These are phyloP conservation scores for Temnothorax unifasciatus DNA, from an alignment of 2,888 invertebrate species.

Conservation along the genomic window DNA sequence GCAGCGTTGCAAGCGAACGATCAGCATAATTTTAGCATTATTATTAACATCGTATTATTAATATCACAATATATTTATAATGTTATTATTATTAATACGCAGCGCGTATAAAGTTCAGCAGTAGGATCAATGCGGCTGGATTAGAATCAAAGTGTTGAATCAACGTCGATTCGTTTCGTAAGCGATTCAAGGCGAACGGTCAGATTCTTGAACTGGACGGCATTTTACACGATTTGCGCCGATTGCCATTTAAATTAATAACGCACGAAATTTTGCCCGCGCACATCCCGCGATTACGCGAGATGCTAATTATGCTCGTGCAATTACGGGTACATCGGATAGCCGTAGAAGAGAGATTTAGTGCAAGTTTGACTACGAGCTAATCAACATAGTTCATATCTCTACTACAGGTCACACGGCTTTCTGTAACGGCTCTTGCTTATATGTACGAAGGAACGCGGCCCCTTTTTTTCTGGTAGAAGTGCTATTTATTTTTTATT, in stretches of 20 bases:
- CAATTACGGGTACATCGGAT: not conserved
- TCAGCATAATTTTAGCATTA: constrained; percentile 24
- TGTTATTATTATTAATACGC: constrained; percentile 21
- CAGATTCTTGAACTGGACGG: not conserved
- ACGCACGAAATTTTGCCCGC: not conserved
- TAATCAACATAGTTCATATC: not conserved
- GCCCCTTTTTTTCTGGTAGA: not conserved
- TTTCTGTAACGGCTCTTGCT: not conserved
- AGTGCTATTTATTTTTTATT: not conserved
- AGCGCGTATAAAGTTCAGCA: not conserved
- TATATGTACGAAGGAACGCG: not conserved
- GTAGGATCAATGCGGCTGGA: not conserved
- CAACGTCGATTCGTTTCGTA: constrained; percentile 4
- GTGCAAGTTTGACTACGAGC: not conserved
- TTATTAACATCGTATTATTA: constrained; percentile 34
- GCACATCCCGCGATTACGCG: not conserved
- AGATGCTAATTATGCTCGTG: not conserved
- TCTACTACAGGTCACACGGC: not conserved
- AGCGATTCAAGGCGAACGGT: constrained; percentile 7
- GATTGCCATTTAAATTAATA: constrained; percentile 2
- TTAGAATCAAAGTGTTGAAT: constrained; percentile 15
- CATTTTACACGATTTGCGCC: not conserved
- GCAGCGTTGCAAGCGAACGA: not conserved
- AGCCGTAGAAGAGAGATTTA: not conserved
- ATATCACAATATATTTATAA: constrained; percentile 6